Percentiles rank a stretch among this genome's conserved stretches.
Conservation (phyloP, 2,888 invertebrate species). For the Eustalomyia histrio region DNA sequence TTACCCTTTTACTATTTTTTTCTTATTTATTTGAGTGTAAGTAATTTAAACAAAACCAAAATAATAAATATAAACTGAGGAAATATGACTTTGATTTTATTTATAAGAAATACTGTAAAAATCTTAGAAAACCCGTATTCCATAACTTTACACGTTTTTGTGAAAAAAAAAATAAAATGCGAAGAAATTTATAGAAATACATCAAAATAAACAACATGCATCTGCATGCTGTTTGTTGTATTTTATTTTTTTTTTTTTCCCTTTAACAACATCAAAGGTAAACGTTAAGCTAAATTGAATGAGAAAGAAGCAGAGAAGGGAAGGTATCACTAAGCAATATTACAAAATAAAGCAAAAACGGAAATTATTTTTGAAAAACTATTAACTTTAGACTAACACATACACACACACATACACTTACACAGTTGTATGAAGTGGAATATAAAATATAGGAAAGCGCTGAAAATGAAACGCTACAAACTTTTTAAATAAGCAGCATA, state of each 20-base stretch:
- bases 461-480: neutral
- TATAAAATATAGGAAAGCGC: no score
- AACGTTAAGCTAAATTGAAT: constrained; percentile 24
- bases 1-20: no score
- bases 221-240: constrained; percentile 43
- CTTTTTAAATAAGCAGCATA: neutral
- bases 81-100: constrained; percentile 49
- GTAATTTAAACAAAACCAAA: constrained; percentile 1
- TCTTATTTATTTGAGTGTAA: no score
- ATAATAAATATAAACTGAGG: neutral
- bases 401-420: neutral
- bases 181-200: constrained; percentile 12
- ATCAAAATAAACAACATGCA: constrained; percentile 49
- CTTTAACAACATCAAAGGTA: constrained; percentile 54
- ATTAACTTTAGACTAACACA: constrained; percentile 50
- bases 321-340: constrained; percentile 24
- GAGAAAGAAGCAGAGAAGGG: neutral
- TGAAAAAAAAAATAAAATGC: neutral
- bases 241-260: neutral
- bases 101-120: constrained; percentile 22
- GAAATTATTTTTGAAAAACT: constrained; percentile 65
- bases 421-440: no score
- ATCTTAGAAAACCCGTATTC: neutral
- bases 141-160: constrained; percentile 8
- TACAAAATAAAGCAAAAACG: constrained; percentile 51